phyloP scores from a whole-genome alignment of 53 echinoderm and acorn worm species.

The Paracentrotus lividus region DNA sequence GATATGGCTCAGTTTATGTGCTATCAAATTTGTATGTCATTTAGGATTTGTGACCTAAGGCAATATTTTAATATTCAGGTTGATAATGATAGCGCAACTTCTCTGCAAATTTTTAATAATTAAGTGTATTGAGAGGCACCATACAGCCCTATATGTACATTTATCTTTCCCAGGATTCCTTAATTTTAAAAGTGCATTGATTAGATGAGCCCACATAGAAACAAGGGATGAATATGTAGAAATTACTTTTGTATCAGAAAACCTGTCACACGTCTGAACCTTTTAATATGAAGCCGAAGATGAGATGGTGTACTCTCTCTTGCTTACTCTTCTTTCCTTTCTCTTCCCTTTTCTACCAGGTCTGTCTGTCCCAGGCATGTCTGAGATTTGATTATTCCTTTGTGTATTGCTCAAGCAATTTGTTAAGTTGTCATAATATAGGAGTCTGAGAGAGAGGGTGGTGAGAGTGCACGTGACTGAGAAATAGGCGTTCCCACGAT shows the following conservation, averaged over 20 bases:
- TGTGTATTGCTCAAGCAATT: constrained; percentile 50
- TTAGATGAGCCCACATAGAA: not conserved
- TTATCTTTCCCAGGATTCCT: not conserved
- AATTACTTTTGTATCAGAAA: not conserved
- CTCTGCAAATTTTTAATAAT: too few relatives aligned
- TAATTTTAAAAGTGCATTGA: constrained; percentile 3
- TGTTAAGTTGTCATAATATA: constrained; percentile 45
- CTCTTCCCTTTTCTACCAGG: constrained; percentile 2
- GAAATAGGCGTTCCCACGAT: not conserved
- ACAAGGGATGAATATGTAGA: not conserved
- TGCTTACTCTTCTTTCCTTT: not conserved
- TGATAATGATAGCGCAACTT: too few relatives aligned
- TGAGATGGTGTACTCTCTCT: constrained; percentile 7
- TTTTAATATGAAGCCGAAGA: not conserved
- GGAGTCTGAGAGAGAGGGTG: constrained; percentile 15
- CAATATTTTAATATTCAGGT: too few relatives aligned
- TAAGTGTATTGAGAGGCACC: not conserved
- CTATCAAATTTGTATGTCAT: not conserved
- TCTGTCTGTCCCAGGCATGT: constrained; percentile 51
- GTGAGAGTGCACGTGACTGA: constrained; percentile 5
- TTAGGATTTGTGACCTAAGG: not conserved
- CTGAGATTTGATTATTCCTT: constrained; percentile 63
- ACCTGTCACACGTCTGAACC: not conserved
- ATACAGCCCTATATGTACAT: not conserved
- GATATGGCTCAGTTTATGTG: not conserved